Evolutionary conservation across 2,113 vertebrate species (phyloP).

Genomic region (Atlantisia rogersi): DNA sequence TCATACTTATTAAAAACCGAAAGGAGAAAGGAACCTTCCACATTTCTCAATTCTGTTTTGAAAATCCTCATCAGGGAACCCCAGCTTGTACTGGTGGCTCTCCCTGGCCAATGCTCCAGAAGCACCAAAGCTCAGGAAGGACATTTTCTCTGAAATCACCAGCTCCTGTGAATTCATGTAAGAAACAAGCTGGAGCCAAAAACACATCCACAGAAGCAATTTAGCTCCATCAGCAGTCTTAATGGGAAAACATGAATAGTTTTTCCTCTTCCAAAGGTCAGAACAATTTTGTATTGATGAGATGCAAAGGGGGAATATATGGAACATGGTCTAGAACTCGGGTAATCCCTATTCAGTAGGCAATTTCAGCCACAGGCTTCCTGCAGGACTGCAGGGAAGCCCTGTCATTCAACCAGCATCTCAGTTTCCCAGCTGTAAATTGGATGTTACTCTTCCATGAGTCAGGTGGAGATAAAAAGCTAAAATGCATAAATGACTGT

Average conservation of each 20-base stretch:
- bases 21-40: neutral
- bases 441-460: neutral
- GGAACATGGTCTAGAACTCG: neutral
- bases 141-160: neutral
- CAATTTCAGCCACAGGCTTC: neutral
- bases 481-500: neutral
- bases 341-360: neutral
- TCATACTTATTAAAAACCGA: neutral
- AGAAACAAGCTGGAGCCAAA: neutral
- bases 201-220: neutral
- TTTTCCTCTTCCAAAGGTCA: neutral
- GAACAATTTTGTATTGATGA: neutral
- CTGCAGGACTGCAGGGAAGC: neutral
- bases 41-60: neutral
- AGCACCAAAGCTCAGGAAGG: neutral
- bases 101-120: neutral
- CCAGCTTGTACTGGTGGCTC: neutral
- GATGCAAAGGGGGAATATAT: neutral
- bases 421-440: neutral
- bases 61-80: neutral
- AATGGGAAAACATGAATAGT: accelerated
- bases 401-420: neutral
- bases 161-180: neutral
- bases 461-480: neutral
- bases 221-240: neutral